phyloP scores from a whole-genome alignment of 2,797 vertebrate genomes.

The Sus cebifrons region DNA sequence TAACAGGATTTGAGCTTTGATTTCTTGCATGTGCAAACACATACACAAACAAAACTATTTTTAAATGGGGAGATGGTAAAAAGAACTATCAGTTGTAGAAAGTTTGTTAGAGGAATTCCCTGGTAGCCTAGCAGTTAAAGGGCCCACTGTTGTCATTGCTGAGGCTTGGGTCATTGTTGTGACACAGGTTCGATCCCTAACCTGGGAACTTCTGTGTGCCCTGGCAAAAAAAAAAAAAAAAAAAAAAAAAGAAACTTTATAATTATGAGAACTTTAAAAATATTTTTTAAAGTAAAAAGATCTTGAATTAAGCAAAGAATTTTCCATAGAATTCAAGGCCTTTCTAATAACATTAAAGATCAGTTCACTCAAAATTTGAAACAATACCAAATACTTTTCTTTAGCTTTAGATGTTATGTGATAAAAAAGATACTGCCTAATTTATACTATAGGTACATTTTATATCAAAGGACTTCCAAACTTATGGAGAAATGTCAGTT shows the following conservation, averaged over 20 bases:
- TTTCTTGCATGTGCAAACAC: background rate
- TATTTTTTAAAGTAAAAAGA: background rate
- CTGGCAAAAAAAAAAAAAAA: no score
- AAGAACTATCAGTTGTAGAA: background rate
- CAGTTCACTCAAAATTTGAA: background rate
- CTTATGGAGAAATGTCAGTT: slow-evolving; percentile 8
- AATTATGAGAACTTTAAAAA: background rate
- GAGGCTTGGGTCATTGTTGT: no score
- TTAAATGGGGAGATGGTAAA: background rate
- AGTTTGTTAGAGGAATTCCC: background rate
- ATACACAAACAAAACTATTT: background rate
- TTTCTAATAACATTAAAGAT: background rate
- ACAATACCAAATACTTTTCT: background rate
- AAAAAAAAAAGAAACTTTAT: no score
- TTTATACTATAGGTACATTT: background rate
- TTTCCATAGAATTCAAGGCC: background rate
- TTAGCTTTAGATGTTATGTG: background rate
- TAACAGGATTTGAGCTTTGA: slow-evolving; percentile 12
- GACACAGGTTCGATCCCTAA: no score
- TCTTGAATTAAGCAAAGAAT: slow-evolving; percentile 16
- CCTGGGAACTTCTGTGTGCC: no score
- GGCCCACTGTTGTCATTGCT: no score
- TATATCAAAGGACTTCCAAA: background rate
- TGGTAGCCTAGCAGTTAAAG: no score
- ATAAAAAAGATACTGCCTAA: background rate